phyloP scores from a whole-genome alignment of 2,888 invertebrate species.

The Parochlus steinenii region DNA sequence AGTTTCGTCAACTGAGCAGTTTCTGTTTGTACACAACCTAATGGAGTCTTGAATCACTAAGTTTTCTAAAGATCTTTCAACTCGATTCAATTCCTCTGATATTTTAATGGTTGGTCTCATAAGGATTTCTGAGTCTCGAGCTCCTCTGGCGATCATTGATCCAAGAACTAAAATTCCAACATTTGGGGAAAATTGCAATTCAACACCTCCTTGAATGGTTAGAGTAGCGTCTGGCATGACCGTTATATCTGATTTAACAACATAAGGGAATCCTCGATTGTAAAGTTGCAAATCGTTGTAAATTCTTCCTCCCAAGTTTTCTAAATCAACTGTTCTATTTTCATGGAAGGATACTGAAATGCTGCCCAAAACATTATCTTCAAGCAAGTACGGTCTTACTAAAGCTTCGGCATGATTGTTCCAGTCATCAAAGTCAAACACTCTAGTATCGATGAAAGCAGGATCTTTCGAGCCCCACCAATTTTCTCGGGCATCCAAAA shows the following conservation, averaged over 20 bases:
- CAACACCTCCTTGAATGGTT: slow-evolving; percentile 73
- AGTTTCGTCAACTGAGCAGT: slow-evolving; percentile 43
- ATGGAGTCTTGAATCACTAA: slow-evolving; percentile 44
- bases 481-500: slow-evolving; percentile 77
- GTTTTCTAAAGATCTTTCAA: slow-evolving; percentile 35
- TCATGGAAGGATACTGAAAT: slow-evolving; percentile 51
- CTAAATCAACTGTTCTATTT: slow-evolving; percentile 38
- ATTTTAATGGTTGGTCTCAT: slow-evolving; percentile 44
- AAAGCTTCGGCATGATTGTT: slow-evolving; percentile 90
- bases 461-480: slow-evolving; percentile 87
- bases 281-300: slow-evolving; percentile 46
- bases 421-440: slow-evolving; percentile 99
- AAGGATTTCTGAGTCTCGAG: slow-evolving; percentile 52
- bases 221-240: slow-evolving; percentile 88
- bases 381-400: slow-evolving; percentile 73
- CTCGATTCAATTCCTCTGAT: slow-evolving; percentile 18
- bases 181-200: slow-evolving; percentile 86
- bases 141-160: slow-evolving; percentile 68
- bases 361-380: slow-evolving; percentile 59
- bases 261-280: slow-evolving; percentile 51
- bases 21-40: slow-evolving; percentile 60
- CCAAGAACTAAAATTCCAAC: slow-evolving; percentile 93
- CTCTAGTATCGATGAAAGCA: slow-evolving; percentile 55
- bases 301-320: slow-evolving; percentile 62
- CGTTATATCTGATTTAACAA: slow-evolving; percentile 78